Base-by-base conservation (phyloP, 2,888 invertebrate genomes). In the Zhuqinia jingwanae region DNA sequence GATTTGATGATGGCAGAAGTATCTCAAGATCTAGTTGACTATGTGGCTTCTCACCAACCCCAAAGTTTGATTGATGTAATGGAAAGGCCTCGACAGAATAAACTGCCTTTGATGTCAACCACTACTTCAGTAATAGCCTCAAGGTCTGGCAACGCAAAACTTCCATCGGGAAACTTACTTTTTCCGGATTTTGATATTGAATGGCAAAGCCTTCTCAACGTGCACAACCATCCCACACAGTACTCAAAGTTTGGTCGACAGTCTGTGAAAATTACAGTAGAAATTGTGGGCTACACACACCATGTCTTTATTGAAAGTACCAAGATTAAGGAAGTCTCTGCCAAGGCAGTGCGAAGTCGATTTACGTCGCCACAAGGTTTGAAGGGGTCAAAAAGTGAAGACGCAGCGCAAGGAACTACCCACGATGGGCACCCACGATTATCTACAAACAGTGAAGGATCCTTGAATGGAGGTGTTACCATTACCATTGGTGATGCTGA, bases 321-420 rank as follows among this genome's bases (percentile, higher is more conserved):
- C 76, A 94, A 95, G 91, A 94, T 95, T 85, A 65, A 60, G 22
- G 96, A 97, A 92, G 95, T 97, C 89, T 96, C 96, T 6, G 97
- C 97, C 2, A 95, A 95, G 89, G 96, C 96, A 91, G 96, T 97
- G 27, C 93, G 97, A 89, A 95, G 94, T 60, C 94, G 97, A 65
- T 93, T 96, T 58, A 20, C 81, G 15, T 13, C 1, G 13, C 25
- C 20, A 13, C 22, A 10, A 36, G 47, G 47, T 6, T 36, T 10
- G 1, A 75, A 30, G 0, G 47, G 47, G 8, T 36, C 17, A 3
- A 75, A 30, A 1, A 27, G 11, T n/a, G 53, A 75, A 11, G 53
- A 53, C 8, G 15, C 25, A 10, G 22, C 47, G 27, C 27, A 56
- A 8, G 2, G 5, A 11, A 3, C 30, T 5, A 13, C 68, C 1